Base-by-base conservation (phyloP, 1,140 invertebrate genomes). In the Ectropis grisescens region DNA sequence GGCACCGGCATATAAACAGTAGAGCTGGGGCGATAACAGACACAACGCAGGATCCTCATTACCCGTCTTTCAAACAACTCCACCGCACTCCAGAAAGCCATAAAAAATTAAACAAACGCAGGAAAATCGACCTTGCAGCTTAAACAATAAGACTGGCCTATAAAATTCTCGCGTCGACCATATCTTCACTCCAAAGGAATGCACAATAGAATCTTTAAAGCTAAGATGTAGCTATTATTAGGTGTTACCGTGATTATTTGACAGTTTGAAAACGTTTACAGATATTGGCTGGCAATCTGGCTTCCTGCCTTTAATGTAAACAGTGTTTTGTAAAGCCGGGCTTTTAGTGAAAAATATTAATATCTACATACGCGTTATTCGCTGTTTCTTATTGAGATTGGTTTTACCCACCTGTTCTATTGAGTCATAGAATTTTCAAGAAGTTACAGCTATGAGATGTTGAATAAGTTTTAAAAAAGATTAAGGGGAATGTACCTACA, bases 261-360 rank as follows among this genome's bases (percentile, higher is more conserved):
- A 76, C 75, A 80, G 71, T 66, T 80, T 80, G 75, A 80, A 80
- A 75, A 80, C 75, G 75, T 80, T 80, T 76, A 74, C 74, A 70
- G 65, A 70, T 74, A 80, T 75, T 72, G 66, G 47, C 35, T 56
- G n/a, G 75, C 68, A 75, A 80, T 78, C 66, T 80, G 75, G 75
- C 62, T 80, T 76, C 71, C 75, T 69, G 70, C 48, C 52, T 60
- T 67, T 76, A 61, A 65, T 67, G 55, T 80, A 80, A 80, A 80
- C 68, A 80, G 52, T 44, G 60, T 68, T 76, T 76, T n/a, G n/a
- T n/a, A n/a, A n/a, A 64, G 61, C 45, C 43, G 37, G 41, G 40
- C 44, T 50, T 64, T 65, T 46, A 55, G 38, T 51, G 33, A 52
- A 53, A 58, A 67, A 64, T 61, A 62, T 55, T 59, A 45, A 54